phyloP scores from a whole-genome alignment of 2,888 invertebrate genomes.

The Apomyelois bistriatella region DNA sequence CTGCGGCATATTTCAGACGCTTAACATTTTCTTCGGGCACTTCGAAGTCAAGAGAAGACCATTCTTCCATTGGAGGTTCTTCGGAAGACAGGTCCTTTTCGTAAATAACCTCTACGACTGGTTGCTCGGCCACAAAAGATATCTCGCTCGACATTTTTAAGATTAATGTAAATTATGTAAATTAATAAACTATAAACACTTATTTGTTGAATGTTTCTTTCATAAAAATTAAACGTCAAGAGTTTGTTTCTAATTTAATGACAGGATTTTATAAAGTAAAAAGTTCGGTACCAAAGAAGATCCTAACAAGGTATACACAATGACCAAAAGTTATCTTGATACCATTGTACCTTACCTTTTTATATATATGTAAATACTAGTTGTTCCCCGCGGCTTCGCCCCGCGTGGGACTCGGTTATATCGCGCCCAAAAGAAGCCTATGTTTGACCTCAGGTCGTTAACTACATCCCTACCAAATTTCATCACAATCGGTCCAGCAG shows the following conservation, averaged over 20 bases:
- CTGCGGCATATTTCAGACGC: conserved; percentile 27
- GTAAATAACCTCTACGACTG: conserved; percentile 8
- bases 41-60: conserved; percentile 28
- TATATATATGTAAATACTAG: too few relatives aligned
- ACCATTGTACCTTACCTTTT: too few relatives aligned
- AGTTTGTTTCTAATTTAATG: not conserved
- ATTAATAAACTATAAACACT: not conserved
- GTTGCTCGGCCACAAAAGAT: not conserved
- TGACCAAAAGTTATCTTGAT: too few relatives aligned
- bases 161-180: not conserved
- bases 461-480: too few relatives aligned
- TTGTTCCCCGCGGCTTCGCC: too few relatives aligned
- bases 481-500: too few relatives aligned
- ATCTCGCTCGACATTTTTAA: not conserved
- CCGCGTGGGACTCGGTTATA: too few relatives aligned
- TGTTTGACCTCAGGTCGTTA: too few relatives aligned
- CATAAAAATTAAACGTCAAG: not conserved
- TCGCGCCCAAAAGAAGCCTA: too few relatives aligned
- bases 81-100: conserved; percentile 27
- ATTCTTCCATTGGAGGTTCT: conserved; percentile 36
- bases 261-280: not conserved
- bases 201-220: not conserved
- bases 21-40: conserved; percentile 28
- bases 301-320: too few relatives aligned
- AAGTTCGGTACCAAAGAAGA: not conserved